Percentiles rank a stretch among this genome's conserved stretches.
Evolutionary conservation across 2,888 invertebrate genomes (phyloP).

Genomic region (Automeris io): DNA sequence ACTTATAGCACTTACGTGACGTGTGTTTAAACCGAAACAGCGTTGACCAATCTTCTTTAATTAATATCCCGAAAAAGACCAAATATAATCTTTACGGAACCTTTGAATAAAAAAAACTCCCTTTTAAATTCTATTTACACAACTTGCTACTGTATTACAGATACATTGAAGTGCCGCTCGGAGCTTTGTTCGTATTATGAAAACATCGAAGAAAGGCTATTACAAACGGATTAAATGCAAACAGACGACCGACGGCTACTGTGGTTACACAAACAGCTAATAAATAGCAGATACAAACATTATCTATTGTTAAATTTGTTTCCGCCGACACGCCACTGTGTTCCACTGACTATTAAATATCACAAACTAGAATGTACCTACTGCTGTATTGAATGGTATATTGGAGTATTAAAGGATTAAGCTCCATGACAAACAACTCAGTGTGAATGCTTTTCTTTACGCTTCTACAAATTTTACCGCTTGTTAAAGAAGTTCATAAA

Average conservation of each 20-base stretch:
- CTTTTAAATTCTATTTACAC: neutral
- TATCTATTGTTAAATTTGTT: constrained; percentile 52
- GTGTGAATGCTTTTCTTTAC: constrained; percentile 42
- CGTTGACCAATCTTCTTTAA: no score
- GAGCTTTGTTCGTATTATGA: constrained; percentile 36
- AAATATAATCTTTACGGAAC: no score
- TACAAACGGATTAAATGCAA: constrained; percentile 70
- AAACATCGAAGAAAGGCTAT: constrained; percentile 53
- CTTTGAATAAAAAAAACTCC: no score
- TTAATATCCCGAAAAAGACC: no score
- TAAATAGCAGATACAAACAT: constrained; percentile 65
- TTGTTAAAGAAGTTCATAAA: no score
- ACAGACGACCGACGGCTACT: constrained; percentile 55
- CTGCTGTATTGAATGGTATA: constrained; percentile 45
- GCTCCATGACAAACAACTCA: constrained; percentile 46
- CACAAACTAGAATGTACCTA: constrained; percentile 35
- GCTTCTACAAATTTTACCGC: neutral
- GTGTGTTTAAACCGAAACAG: no score
- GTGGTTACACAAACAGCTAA: constrained; percentile 61
- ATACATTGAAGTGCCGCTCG: constrained; percentile 28
- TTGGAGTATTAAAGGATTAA: constrained; percentile 68
- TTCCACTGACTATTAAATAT: constrained; percentile 56
- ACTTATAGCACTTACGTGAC: no score
- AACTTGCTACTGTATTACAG: constrained; percentile 1
- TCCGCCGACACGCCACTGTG: constrained; percentile 31